Conservation (phyloP, 2,113 vertebrate species). For the Peromyscus maniculatus region DNA sequence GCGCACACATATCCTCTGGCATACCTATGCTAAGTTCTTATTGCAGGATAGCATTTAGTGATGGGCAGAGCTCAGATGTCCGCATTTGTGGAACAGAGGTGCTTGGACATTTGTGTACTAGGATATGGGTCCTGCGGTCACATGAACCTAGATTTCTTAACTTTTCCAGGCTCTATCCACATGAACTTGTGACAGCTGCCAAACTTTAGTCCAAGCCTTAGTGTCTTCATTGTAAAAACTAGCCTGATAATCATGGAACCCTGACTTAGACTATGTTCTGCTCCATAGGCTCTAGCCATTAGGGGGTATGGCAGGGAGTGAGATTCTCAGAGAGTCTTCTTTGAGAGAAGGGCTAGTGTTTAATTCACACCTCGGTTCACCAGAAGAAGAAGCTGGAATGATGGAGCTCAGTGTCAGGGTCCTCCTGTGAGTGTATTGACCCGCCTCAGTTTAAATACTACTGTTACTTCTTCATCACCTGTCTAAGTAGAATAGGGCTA, state of each 20-base stretch:
- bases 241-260: background rate
- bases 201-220: background rate
- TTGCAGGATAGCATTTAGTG: background rate
- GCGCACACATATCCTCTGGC: background rate
- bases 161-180: background rate
- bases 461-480: background rate
- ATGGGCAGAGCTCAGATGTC: background rate
- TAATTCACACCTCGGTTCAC: background rate
- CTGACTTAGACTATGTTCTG: background rate
- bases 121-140: background rate
- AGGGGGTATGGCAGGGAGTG: background rate
- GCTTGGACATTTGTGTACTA: background rate
- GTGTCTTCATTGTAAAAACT: background rate
- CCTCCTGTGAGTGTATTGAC: background rate
- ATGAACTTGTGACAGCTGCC: background rate
- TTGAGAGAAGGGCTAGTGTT: background rate
- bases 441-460: background rate
- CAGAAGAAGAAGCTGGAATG: background rate
- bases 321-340: conserved; percentile 35
- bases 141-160: background rate
- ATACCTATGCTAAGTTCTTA: background rate
- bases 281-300: background rate
- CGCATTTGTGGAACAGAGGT: background rate
- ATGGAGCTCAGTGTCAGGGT: background rate
- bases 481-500: background rate